Conservation (phyloP, 2,797 vertebrate genomes). For the Artibeus jamaicensis region DNA sequence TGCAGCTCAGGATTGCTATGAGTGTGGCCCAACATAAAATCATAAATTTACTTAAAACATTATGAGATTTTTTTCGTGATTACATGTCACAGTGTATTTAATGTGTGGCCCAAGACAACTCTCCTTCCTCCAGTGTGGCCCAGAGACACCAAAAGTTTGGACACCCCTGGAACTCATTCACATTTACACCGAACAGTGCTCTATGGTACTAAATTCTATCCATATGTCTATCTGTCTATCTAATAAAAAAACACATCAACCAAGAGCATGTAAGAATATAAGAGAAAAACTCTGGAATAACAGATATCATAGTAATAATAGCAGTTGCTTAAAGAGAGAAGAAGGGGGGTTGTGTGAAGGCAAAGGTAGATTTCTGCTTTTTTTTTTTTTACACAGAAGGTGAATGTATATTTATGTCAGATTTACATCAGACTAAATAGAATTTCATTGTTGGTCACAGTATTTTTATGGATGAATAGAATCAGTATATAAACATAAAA, state of each 20-base stretch:
- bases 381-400: too few relatives aligned
- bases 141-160: too few relatives aligned
- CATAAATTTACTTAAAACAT: too few relatives aligned
- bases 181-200: not conserved
- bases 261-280: not conserved
- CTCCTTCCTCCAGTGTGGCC: too few relatives aligned
- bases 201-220: not conserved
- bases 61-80: too few relatives aligned
- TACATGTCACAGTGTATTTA: too few relatives aligned
- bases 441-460: not conserved
- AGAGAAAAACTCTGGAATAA: not conserved
- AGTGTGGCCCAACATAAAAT: too few relatives aligned
- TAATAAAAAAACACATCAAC: not conserved
- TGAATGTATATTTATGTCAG: not conserved
- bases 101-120: too few relatives aligned
- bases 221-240: not conserved
- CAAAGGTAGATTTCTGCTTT: not conserved
- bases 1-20: too few relatives aligned
- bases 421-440: not conserved
- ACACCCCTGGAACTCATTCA: not conserved
- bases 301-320: not conserved
- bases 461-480: not conserved
- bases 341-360: not conserved
- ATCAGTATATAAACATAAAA: not conserved
- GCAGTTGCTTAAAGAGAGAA: not conserved